phyloP scores from a whole-genome alignment of 2,888 invertebrate species.

The Ochropleura plecta region DNA sequence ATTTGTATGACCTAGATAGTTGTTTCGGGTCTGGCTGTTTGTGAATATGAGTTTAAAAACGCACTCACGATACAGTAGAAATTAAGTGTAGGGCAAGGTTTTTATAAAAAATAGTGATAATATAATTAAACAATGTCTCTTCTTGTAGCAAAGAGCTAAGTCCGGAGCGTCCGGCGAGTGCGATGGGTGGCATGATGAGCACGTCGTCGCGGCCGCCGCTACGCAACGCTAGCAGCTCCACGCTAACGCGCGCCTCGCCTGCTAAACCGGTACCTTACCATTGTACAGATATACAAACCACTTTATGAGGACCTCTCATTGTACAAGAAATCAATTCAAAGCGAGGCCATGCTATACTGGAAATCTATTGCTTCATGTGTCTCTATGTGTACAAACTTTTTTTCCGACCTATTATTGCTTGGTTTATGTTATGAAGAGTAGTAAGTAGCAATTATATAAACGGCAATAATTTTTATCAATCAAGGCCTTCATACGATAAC shows the following conservation, averaged over 20 bases:
- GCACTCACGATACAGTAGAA: too few relatives aligned
- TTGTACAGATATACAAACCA: neutral
- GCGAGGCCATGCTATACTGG: too few relatives aligned
- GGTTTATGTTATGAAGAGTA: too few relatives aligned
- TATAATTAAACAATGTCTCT: neutral
- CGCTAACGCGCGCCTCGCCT: conserved; percentile 77
- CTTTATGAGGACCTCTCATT: neutral
- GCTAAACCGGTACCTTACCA: conserved; percentile 75
- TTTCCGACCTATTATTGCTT: neutral
- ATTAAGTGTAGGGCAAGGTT: too few relatives aligned
- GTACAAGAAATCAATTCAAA: too few relatives aligned
- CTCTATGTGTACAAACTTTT: too few relatives aligned
- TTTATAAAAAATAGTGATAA: too few relatives aligned
- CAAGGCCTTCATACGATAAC: neutral
- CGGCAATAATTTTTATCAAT: neutral
- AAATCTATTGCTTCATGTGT: too few relatives aligned
- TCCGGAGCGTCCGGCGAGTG: conserved; percentile 83
- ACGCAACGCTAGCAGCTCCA: conserved; percentile 91
- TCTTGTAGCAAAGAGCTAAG: conserved; percentile 85
- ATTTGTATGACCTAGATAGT: too few relatives aligned
- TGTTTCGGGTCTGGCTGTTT: too few relatives aligned
- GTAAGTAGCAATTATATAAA: neutral
- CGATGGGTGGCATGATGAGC: conserved; percentile 71
- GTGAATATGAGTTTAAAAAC: too few relatives aligned
- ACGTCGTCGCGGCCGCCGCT: conserved; percentile 87